Base-by-base conservation (phyloP, 1,140 invertebrate genomes). In the Streblospio benedicti region DNA sequence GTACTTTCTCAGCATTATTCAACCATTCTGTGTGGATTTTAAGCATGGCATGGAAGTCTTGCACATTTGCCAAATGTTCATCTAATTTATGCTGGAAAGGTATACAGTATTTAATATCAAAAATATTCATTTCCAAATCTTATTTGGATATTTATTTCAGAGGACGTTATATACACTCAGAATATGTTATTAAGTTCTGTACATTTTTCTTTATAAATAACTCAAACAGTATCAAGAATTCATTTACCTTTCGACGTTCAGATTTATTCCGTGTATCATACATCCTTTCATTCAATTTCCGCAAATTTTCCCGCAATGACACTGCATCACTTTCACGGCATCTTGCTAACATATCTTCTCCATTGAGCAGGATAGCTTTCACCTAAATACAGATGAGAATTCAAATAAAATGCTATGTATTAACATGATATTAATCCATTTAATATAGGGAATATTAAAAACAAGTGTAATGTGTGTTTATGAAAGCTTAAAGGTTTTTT, bases 51-150 rank as follows among this genome's bases (percentile, higher is more conserved):
- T 97, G 92, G 85, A 97, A 97, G 69, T 96, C 92, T 0, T 88
- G 92, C 0, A 96, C 95, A 80, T 99, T 94, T 69, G 92, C 91
- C 20, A 97, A 79, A 2, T 96, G 95, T 68, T 97, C 96, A 79
- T 97, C 92, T 25, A 99, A 77, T 79, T 97, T 97, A 68, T 95
- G 95, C 77, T 82, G n/a, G 18, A 49, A 18, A 50, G 25, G 31
- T n/a, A 12, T 6, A 23, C 18, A 27, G 9, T 14, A 49, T 49
- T 38, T n/a, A 38, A 38, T n/a, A n/a, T n/a, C n/a, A n/a, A n/a
- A n/a, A n/a, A n/a, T n/a, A n/a, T n/a, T n/a, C n/a, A n/a, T n/a
- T n/a, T n/a, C n/a, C n/a, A n/a, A n/a, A n/a, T n/a, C n/a, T n/a
- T n/a, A n/a, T n/a, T n/a, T n/a, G n/a, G n/a, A n/a, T n/a, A n/a